Conservation (phyloP, 2,113 vertebrate species). For the Tachysurus fulvidraco region DNA sequence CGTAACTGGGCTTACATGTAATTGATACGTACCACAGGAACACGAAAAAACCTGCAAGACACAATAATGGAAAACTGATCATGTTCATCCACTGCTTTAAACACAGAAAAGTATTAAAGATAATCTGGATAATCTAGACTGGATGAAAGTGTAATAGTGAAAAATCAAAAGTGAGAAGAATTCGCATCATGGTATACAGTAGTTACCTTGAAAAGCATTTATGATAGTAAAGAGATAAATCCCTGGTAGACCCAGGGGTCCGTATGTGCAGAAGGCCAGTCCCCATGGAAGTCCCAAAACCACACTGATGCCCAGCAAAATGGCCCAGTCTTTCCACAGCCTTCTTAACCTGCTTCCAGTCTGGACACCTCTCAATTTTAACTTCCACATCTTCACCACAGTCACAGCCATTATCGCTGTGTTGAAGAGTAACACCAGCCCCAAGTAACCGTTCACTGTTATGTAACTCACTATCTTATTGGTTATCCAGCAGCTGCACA, state of each 20-base stretch:
- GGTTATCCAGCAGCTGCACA: slow-evolving; percentile 69
- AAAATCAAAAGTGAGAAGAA: not conserved
- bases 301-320: slow-evolving; percentile 82
- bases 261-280: slow-evolving; percentile 75
- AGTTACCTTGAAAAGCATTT: slow-evolving; percentile 90
- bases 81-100: not conserved
- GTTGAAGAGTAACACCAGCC: slow-evolving; percentile 83
- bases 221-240: slow-evolving; percentile 86
- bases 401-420: slow-evolving; percentile 79
- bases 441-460: slow-evolving; percentile 81
- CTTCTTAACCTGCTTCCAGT: slow-evolving; percentile 52
- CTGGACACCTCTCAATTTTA: slow-evolving; percentile 55
- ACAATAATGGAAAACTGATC: not conserved
- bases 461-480: slow-evolving; percentile 64
- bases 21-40: slow-evolving; percentile 71
- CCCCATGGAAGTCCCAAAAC: slow-evolving; percentile 87
- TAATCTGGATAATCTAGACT: not conserved
- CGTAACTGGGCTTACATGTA: slow-evolving; percentile 52
- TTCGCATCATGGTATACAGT: not conserved
- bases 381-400: slow-evolving; percentile 72
- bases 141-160: not conserved
- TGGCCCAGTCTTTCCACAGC: slow-evolving; percentile 68
- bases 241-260: slow-evolving; percentile 67
- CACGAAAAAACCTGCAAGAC: slow-evolving; percentile 65
- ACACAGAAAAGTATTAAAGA: not conserved